Evolutionary conservation across 2,888 invertebrate species (phyloP), one percentile per base, ranked within the genome.

Genomic region (Heliconius aoede): DNA sequence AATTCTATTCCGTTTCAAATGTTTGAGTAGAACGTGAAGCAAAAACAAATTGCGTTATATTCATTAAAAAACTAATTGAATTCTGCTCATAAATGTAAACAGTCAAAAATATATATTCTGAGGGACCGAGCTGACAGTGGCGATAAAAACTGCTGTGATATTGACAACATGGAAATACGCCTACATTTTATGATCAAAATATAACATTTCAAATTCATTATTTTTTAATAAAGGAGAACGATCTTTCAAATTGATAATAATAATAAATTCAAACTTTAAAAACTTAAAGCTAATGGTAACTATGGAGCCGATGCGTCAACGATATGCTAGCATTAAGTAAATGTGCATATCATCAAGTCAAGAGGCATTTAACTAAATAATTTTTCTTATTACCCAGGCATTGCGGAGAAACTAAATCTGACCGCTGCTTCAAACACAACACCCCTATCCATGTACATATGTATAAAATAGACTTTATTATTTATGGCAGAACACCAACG

Each of bases 231-330:
- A 68, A 68, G 68, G 68, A 51, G n/a, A 68, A 51, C 24, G 4
- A 51, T 51, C 68, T 51, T 68, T 51, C 13, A 51, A 46, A 30
- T 69, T 30, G n/a, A 69, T 69, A 69, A 69, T 69, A 69, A 69
- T 55, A 55, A 86, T 84, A 85, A 87, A 85, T 84, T 87, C 88
- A 88, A 86, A 85, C 85, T 82, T 93, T 92, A 93, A 93, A 82
- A 90, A 85, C 93, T 92, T 94, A 93, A 82, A 89, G 85, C 93
- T 94, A 94, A 84, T 93, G 94, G 93, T 94, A 94, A 93, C 93
- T 87, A 92, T 87, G 84, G 77, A 82, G 80, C 82, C 83, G 81
- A 83, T 80, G 80, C 76, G 78, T 82, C 79, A 80, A 80, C 81
- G 80, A 80, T 78, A 77, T 78, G 78, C 77, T 64, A 78, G 68